These are phyloP conservation scores for Allygus modestus DNA, from an alignment of 2,888 invertebrate genomes.

Conservation along the genomic window DNA sequence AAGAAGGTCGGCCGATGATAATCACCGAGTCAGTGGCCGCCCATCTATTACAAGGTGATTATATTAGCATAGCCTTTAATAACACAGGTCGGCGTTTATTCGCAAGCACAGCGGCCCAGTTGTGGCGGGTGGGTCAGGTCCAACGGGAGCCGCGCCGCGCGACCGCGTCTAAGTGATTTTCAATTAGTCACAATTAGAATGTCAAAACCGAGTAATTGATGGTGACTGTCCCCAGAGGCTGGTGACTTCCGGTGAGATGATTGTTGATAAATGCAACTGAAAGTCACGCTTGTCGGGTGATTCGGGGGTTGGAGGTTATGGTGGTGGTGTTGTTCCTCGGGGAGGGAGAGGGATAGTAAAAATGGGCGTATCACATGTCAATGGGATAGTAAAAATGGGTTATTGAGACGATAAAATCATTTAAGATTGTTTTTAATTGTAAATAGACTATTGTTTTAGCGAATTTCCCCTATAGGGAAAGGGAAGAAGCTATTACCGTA, in stretches of 20 bases:
- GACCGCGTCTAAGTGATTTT: background rate
- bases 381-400: too few relatives aligned
- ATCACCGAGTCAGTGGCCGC: background rate
- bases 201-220: background rate
- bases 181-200: background rate
- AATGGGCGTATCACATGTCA: too few relatives aligned
- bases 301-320: too few relatives aligned
- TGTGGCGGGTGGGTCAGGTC: background rate
- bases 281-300: too few relatives aligned
- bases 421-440: too few relatives aligned
- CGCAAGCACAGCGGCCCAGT: background rate
- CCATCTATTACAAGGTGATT: background rate
- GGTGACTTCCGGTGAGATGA: background rate
- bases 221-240: background rate
- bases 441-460: too few relatives aligned
- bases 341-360: too few relatives aligned
- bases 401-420: too few relatives aligned
- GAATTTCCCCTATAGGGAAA: too few relatives aligned
- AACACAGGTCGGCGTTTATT: background rate
- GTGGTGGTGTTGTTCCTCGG: too few relatives aligned
- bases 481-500: too few relatives aligned
- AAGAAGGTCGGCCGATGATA: background rate
- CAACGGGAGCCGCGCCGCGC: too few relatives aligned
- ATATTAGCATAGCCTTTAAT: slow-evolving; percentile 1
- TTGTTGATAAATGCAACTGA: background rate